A percentile compares a stretch with the other conserved stretches of the same genome.
phyloP scores from a whole-genome alignment of 1,140 invertebrate species.

The Tetraneura akinire region DNA sequence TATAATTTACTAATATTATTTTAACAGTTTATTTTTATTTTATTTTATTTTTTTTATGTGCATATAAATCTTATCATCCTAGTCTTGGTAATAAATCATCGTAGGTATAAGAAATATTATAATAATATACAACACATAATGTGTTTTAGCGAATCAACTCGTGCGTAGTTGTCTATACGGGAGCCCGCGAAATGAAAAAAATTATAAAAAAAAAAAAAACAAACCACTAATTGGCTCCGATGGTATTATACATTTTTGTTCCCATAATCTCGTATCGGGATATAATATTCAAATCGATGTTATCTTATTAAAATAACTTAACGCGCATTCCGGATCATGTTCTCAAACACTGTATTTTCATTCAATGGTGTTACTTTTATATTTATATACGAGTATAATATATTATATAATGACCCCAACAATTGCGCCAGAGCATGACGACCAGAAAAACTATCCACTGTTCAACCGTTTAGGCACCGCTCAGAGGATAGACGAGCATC shows the following conservation, averaged over 20 bases:
- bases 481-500: background rate
- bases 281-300: constrained; percentile 40
- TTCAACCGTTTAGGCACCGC: constrained; percentile 29
- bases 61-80: too few relatives aligned
- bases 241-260: constrained; percentile 18
- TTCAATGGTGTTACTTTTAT: constrained; percentile 45
- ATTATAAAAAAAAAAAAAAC: background rate
- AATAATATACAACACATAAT: constrained; percentile 15
- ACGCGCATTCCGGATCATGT: constrained; percentile 49
- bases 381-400: too few relatives aligned
- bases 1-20: too few relatives aligned
- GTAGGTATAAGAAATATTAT: background rate
- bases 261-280: background rate
- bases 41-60: too few relatives aligned
- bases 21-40: too few relatives aligned
- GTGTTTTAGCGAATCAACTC: constrained; percentile 18
- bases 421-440: constrained; percentile 35
- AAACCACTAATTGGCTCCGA: constrained; percentile 36
- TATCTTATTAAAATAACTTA: constrained; percentile 51
- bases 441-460: constrained; percentile 43
- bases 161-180: constrained; percentile 21
- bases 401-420: constrained; percentile 32
- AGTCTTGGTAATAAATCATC: too few relatives aligned
- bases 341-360: constrained; percentile 34
- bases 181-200: background rate